Evolutionary conservation across 2,113 vertebrate species (phyloP).

Genomic region (Elanoides forficatus): DNA sequence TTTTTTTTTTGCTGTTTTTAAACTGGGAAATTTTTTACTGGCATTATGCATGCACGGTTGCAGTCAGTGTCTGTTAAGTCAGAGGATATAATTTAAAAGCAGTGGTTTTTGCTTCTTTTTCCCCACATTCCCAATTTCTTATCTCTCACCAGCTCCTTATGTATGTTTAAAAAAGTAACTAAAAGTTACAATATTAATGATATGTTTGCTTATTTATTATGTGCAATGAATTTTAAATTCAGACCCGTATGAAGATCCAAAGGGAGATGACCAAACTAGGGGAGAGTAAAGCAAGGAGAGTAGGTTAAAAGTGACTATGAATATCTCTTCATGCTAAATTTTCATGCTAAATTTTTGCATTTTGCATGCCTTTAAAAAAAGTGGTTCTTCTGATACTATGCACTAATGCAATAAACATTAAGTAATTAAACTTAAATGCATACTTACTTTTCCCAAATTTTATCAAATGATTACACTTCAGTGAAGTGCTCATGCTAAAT

Average conservation of each 20-base stretch:
- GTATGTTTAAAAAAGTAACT: conserved; percentile 16
- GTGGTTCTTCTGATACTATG: not conserved
- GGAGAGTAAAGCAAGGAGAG: not conserved
- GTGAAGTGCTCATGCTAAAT: conserved; percentile 41
- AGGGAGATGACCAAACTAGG: conserved; percentile 19
- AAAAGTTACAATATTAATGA: conserved; percentile 54
- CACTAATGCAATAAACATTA: not conserved
- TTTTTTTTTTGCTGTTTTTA: not conserved
- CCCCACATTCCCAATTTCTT: not conserved
- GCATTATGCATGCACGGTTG: not conserved
- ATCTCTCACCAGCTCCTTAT: not conserved
- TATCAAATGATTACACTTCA: conserved; percentile 50
- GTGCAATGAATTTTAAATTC: conserved; percentile 34
- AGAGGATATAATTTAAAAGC: conserved; percentile 7
- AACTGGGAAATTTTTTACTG: not conserved
- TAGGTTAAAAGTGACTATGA: not conserved
- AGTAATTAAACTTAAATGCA: conserved; percentile 36
- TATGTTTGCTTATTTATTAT: conserved; percentile 50
- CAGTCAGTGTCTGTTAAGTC: not conserved
- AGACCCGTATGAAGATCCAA: not conserved
- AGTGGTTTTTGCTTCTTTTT: not conserved
- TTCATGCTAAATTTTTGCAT: not conserved
- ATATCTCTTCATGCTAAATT: not conserved
- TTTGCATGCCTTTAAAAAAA: not conserved
- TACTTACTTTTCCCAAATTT: conserved; percentile 34